Conservation (phyloP, 2,888 invertebrate species). For the Yponomeuta sedellus region DNA sequence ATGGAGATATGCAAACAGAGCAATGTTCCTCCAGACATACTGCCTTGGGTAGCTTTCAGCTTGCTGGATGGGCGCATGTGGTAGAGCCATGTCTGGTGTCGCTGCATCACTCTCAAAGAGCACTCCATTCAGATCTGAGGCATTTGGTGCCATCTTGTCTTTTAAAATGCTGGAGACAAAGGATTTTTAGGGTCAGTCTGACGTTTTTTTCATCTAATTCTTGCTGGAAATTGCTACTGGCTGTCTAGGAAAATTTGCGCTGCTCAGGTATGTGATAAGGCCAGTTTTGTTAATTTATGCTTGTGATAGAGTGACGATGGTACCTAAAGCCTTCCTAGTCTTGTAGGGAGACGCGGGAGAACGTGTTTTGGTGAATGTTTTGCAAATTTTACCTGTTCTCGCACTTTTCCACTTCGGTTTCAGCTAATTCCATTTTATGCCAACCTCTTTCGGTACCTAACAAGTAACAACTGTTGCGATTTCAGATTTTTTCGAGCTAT, state of each 20-base stretch:
- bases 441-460: neutral
- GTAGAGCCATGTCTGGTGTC: slow-evolving; percentile 62
- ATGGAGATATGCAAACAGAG: slow-evolving; percentile 86
- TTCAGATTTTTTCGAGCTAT: neutral
- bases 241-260: neutral
- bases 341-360: neutral
- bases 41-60: slow-evolving; percentile 76
- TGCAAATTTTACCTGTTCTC: slow-evolving; percentile 26
- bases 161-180: slow-evolving; percentile 28
- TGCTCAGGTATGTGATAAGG: neutral
- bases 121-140: slow-evolving; percentile 60
- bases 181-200: slow-evolving; percentile 13
- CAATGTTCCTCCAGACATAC: slow-evolving; percentile 89
- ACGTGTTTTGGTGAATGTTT: neutral
- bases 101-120: slow-evolving; percentile 66
- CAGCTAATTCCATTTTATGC: slow-evolving; percentile 30
- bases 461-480: neutral
- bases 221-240: neutral
- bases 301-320: neutral
- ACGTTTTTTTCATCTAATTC: neutral
- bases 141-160: slow-evolving; percentile 60
- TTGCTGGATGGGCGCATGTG: slow-evolving; percentile 50
- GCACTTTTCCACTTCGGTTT: slow-evolving; percentile 30
- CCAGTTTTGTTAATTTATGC: neutral
- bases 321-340: too few species aligned